Evolutionary conservation across 30 jellyfish, hydroid and myxozoan species (phyloP).

Genomic region (Hydractinia echinata): DNA sequence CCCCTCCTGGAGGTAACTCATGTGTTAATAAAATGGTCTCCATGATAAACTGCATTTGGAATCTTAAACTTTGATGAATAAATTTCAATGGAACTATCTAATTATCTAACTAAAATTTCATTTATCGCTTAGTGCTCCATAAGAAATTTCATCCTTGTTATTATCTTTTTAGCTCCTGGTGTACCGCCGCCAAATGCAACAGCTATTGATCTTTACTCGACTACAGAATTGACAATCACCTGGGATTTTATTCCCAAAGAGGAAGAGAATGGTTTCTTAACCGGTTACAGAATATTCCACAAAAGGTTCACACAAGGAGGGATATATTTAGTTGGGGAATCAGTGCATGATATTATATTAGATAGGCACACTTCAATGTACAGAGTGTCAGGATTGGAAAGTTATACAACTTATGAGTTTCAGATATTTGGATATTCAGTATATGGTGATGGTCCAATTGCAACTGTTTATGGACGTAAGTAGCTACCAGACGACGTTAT

Average conservation of each 20-base stretch:
- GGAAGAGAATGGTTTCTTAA: slow-evolving; percentile 2
- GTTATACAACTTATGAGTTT: slow-evolving; percentile 10
- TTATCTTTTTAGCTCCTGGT: slow-evolving; percentile 13
- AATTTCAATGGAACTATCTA: too few species aligned
- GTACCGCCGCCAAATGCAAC: slow-evolving; percentile 24
- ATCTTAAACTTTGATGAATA: too few species aligned
- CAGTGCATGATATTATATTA: neutral
- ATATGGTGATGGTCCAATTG: slow-evolving; percentile 21
- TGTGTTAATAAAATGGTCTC: neutral
- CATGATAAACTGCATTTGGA: neutral
- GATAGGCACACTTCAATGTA: slow-evolving; percentile 1
- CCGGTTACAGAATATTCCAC: slow-evolving; percentile 13
- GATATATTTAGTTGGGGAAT: neutral
- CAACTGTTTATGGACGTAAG: slow-evolving; percentile 4
- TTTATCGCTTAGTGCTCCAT: neutral
- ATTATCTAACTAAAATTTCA: too few species aligned
- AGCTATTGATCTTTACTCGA: neutral
- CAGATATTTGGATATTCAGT: neutral
- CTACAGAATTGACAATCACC: neutral
- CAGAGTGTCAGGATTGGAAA: slow-evolving; percentile 11
- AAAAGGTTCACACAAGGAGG: neutral
- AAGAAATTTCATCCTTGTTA: neutral
- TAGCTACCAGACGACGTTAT: too few species aligned
- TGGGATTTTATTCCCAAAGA: slow-evolving; percentile 19
- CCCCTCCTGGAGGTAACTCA: slow-evolving; percentile 28